A percentile compares a stretch with the other conserved stretches of the same genome.
Conservation (phyloP, 2,113 vertebrate species). For the Amazona guildingii region DNA sequence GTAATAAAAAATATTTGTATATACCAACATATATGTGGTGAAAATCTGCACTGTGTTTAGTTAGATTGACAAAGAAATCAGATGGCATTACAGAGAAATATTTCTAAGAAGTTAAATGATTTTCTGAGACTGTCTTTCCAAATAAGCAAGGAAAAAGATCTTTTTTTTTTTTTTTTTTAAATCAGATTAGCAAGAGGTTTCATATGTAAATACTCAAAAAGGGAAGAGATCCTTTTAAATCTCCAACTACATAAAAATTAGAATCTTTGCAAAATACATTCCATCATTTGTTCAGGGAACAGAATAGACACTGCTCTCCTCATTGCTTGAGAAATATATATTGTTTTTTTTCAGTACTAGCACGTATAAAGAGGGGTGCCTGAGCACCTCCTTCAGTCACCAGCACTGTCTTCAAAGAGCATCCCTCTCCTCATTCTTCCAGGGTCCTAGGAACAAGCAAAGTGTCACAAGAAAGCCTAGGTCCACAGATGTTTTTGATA, state of each 20-base stretch:
- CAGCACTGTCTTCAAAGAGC: not conserved
- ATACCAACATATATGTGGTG: not conserved
- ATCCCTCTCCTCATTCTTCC: not conserved
- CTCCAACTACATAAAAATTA: not conserved
- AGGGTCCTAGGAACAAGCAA: not conserved
- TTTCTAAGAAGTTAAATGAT: not conserved
- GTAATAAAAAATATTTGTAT: not conserved
- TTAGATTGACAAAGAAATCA: not conserved
- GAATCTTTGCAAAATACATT: not conserved
- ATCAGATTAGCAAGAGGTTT: not conserved
- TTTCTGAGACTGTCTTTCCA: not conserved
- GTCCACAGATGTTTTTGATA: not conserved
- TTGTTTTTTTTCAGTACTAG: not conserved
- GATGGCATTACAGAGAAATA: not conserved
- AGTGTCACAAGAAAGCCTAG: not conserved
- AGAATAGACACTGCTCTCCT: not conserved
- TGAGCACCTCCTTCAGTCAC: not conserved
- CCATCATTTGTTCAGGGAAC: not conserved
- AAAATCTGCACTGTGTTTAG: not conserved
- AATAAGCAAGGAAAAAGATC: not conserved
- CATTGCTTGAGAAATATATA: not conserved
- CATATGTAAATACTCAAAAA: not conserved
- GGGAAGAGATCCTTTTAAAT: not conserved
- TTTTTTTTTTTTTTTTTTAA: not conserved
- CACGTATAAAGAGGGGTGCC: not conserved